Base-by-base conservation (phyloP, 2,888 invertebrate species). In the Phragmatobia fuliginosa region DNA sequence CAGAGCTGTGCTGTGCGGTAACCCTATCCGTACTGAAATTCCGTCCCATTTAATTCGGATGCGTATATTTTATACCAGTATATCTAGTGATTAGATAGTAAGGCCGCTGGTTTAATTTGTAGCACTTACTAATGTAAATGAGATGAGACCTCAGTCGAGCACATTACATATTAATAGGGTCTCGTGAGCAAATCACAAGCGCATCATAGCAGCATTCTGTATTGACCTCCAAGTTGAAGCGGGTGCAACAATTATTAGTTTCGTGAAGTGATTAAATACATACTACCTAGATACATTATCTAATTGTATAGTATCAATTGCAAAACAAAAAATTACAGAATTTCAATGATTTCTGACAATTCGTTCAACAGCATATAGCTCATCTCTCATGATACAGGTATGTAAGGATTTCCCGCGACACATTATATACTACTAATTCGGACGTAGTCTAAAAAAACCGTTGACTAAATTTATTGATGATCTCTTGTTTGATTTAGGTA, bases 51-150 rank as follows among this genome's bases (percentile, higher is more conserved):
- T 62, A 66, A 59, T 67, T 67, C 58, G 45, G 67, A 74, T 66
- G 59, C 41, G 64, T 68, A 64, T 65, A 69, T 62, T 73, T 66
- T 68, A 75, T 78, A 74, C 71, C 69, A 64, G 66, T 70, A 68
- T 74, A 76, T 73, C 74, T 75, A 71, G 71, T 80, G 67, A 77
- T 80, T 85, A 86, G 87, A 85, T 87, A 82, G 85, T 87, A 89
- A 89, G 89, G 89, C 80, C 88, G 82, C 75, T 82, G 84, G 72
- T 86, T 85, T 86, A 85, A 87, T 89, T 86, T 82, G 79, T 81
- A 78, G 82, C 85, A 86, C 85, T 87, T 86, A 80, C 78, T 82
- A 82, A 88, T 88, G 88, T 84, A 88, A 90, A 89, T 86, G 84
- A 85, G 85, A 85, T 79, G 82, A 85, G 85, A 84, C 84, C 84